Base-by-base conservation (phyloP, 2,797 vertebrate species). In the Megalops cyprinoides region DNA sequence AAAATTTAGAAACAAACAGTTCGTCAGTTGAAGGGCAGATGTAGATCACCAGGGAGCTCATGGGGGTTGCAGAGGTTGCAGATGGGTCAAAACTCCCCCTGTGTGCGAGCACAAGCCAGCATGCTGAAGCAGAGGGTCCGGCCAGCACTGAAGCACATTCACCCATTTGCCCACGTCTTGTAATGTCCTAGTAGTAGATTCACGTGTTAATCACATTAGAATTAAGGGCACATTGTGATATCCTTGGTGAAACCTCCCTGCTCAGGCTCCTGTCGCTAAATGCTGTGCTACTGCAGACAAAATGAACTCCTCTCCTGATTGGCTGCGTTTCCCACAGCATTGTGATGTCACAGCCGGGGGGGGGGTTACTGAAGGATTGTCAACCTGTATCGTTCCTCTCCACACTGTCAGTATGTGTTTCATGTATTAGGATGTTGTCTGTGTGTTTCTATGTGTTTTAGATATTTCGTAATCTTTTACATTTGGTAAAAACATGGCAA, bases 121-220 rank as follows among this genome's bases (percentile, higher is more conserved):
- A 34, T 12, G 28, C 65, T 39, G 65, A 69, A 69, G 65, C 65
- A 69, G 34, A 69, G 7, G 42, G 65, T 65, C 65, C 39, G 62
- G 18, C 34, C 39, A 15, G 62, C 34, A 37, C 39, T 67, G 62
- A 67, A 34, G 62, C 62, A 67, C 34, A 6, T 10, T 39, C 18
- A 20, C 62, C 15, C n/a, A n/a, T n/a, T 39, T 31, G 34, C 23
- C 62, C 34, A 39, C 1, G 15, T 69, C 65, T 69, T 20, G 31
- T 20, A 20, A 31, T 69, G 37, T 39, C 34, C 4, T 69, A 69
- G 65, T 18, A 20, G 7, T 69, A 20, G 65, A 20, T 69, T 31
- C 65, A 69, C 42, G 4, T 42, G 65, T 69, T 37, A 23, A 23
- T 18, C 18, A 69, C 34, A 14, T 69, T n/a, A 42, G 15, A 31